Percentiles rank a stretch among this genome's conserved stretches.
Evolutionary conservation across 2,113 vertebrate species (phyloP).

Genomic region (Oryzias celebensis): DNA sequence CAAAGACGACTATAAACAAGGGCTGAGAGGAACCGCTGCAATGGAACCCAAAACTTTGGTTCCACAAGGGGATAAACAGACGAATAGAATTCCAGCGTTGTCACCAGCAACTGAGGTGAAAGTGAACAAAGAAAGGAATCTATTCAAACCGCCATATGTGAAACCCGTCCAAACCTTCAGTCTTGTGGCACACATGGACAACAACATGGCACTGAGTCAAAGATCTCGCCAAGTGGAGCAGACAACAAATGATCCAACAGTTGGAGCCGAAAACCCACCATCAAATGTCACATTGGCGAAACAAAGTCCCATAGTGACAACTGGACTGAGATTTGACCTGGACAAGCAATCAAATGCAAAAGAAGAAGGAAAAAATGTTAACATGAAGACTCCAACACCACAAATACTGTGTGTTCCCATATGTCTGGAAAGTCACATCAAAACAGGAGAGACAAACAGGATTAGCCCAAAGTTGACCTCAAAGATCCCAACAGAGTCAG

Average conservation of each 20-base stretch:
- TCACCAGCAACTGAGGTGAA: constrained; percentile 6
- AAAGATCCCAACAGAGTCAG: background rate
- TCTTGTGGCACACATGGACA: constrained; percentile 13
- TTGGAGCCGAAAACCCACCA: background rate
- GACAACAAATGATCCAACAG: background rate
- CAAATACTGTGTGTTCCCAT: constrained; percentile 4
- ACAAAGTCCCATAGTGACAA: background rate
- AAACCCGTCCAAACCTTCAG: constrained; percentile 10
- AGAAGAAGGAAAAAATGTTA: background rate
- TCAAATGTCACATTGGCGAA: background rate
- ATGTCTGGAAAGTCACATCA: background rate
- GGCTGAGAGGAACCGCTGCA: background rate
- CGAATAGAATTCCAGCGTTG: constrained; percentile 38
- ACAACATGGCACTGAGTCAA: background rate
- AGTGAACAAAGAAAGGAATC: constrained; percentile 10
- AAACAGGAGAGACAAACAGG: background rate
- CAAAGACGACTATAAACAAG: constrained; percentile 16
- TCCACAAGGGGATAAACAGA: constrained; percentile 26
- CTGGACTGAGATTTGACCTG: constrained; percentile 2
- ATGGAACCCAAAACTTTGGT: constrained; percentile 1
- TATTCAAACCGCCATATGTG: constrained; percentile 23
- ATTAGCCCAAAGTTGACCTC: constrained; percentile 15
- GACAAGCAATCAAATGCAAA: constrained; percentile 14
- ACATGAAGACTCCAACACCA: background rate
- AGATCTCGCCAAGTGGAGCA: constrained; percentile 8